Evolutionary conservation across 2,113 vertebrate genomes (phyloP), one percentile per base, ranked within the genome.

Genomic region (Megaceryle torquata): DNA sequence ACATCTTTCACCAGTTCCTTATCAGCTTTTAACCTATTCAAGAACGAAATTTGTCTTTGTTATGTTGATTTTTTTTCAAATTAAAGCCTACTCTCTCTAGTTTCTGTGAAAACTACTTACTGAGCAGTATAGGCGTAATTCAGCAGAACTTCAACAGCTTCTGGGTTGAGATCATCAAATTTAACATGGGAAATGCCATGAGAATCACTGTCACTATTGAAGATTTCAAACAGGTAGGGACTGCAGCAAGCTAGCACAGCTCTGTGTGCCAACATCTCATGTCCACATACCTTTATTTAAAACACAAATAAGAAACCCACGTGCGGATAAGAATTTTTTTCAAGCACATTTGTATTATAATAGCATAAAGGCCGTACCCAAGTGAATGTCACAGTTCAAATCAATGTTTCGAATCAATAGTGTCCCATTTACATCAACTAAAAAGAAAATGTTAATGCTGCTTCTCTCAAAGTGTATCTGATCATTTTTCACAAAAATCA

Each of bases 91-190:
- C 15, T 44, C 35, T 65, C 39, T 57, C 70, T n/a, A 18, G 16
- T 68, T 82, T 80, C 43, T 31, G 51, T 35, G 48, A 25, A 64
- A 89, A 44, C 46, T 92, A 99, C 99, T 98, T 95, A 99, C 99
- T 99, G 99, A 96, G 99, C 99, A 97, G 99, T 99, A 57, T 99
- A 99, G 92, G 99, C 99, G 15, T 99, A 99, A 98, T 99, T 99
- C 91, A 99, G 95, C 87, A 99, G 97, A 94, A 99, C 98, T 98
- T 99, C 99, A 95, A 99, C 98, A 94, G 99, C 99, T 90, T 99
- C 99, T 48, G 99, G 99, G 91, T 99, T 99, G 97, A 99, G 97
- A 97, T 99, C 99, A 93, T 99, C 99, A n/a, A 99, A 99, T 91
- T 99, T 99, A 88, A 99, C 99, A 61, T 99, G 99, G 26, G 99